Base-by-base conservation (phyloP, 2,888 invertebrate genomes). In the Drosophila ezoana region DNA sequence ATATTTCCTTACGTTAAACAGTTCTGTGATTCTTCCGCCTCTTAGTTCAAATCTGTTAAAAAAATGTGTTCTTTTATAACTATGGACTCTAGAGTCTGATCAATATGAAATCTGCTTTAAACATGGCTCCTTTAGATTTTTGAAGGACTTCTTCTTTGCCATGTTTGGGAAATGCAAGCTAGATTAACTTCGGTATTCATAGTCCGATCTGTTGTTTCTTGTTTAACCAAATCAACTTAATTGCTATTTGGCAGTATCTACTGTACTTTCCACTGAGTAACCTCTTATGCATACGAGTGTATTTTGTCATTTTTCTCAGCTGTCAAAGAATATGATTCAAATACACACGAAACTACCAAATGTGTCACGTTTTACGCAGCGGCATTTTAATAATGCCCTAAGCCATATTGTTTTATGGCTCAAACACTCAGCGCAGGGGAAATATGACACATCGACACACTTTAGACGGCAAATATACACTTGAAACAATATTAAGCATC, bases 401-500 rank as follows among this genome's bases (percentile, higher is more conserved):
- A 69, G 76, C 61, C 52, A 38, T 43, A 43, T 47, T 41, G 41
- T 52, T 63, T 65, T 58, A 47, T 47, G 38, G 52, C 52, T 40
- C 16, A 33, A 8, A 33, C 44, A 54, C 44, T 56, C 51, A 41
- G 20, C 53, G 37, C 38, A 38, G 33, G 20, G 72, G n/a, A 54
- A 43, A 69, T 58, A 59, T 87, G 78, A 77, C 81, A 76, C 81
- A 77, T 69, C 66, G 79, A 82, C 79, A 86, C 73, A 73, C 83
- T 72, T 76, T 68, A 63, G 72, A 52, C 57, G 40, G 59, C 63
- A 51, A 80, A 66, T 62, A 68, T 41, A 62, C 73, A 88, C 80
- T 82, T 80, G 89, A 88, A 83, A 80, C 53, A 83, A 83, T 86
- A 83, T 76, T 76, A 45, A 58, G 58, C 74, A 72, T 67, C 47